Evolutionary conservation across 1,140 invertebrate genomes (phyloP).

Genomic region (Drosophila arawakana): DNA sequence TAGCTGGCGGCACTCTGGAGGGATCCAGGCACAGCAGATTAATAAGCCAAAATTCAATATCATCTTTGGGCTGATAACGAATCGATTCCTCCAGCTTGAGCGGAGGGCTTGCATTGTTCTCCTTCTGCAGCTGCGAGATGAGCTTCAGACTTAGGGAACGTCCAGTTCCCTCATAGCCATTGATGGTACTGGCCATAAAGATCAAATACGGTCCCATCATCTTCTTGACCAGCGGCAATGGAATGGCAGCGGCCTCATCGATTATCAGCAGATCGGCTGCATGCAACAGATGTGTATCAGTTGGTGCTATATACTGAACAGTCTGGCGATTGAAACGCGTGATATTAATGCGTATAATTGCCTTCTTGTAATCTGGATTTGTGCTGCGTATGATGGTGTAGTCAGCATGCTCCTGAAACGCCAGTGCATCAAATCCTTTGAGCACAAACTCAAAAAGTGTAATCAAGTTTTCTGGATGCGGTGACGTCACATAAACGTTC

Average conservation of each 20-base stretch:
- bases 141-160: constrained; percentile 98
- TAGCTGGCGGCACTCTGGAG: constrained; percentile 87
- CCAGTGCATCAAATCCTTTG: constrained; percentile 97
- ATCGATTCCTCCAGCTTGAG: constrained; percentile 96
- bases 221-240: constrained; percentile 95
- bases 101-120: constrained; percentile 86
- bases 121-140: constrained; percentile 92
- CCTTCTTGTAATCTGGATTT: constrained; percentile 98
- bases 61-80: constrained; percentile 95
- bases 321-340: constrained; percentile 97
- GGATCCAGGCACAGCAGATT: constrained; percentile 96
- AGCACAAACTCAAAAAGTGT: constrained; percentile 99
- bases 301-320: constrained; percentile 98
- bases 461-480: constrained; percentile 98
- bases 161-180: constrained; percentile 99
- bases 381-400: constrained; percentile 98
- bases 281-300: constrained; percentile 93
- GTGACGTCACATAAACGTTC: constrained; percentile 99
- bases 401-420: constrained; percentile 98
- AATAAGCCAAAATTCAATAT: constrained; percentile 96
- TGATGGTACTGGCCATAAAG: constrained; percentile 98
- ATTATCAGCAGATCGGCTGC: constrained; percentile 98
- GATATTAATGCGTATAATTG: constrained; percentile 96
- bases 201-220: constrained; percentile 97
- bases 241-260: constrained; percentile 99